These are phyloP conservation scores for Cephalopterus ornatus DNA, from an alignment of 2,113 vertebrate species.

Conservation along the genomic window DNA sequence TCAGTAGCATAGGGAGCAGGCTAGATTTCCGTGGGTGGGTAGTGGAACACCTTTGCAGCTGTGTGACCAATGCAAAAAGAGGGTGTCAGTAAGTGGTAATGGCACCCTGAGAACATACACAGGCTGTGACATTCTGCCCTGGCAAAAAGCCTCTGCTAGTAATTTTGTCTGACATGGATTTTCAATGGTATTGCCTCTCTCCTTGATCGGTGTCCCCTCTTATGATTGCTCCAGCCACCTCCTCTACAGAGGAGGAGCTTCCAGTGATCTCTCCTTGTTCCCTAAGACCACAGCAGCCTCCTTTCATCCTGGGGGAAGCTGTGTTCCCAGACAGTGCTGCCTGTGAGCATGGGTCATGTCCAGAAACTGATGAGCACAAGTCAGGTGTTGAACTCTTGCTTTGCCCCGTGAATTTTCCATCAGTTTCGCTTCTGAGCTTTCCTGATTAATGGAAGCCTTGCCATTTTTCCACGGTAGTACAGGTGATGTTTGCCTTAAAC, in stretches of 20 bases:
- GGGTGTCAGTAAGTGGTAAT: neutral
- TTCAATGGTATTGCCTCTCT: neutral
- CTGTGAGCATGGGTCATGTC: neutral
- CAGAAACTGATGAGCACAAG: conserved; percentile 37
- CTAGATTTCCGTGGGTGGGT: neutral
- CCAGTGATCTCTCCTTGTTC: neutral
- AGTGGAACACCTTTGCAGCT: too few relatives aligned
- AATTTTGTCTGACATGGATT: neutral
- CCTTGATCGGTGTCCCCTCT: conserved; percentile 6
- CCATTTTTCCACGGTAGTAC: neutral
- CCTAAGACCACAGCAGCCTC: neutral
- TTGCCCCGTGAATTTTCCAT: conserved; percentile 53
- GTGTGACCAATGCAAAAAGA: neutral
- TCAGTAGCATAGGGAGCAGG: neutral
- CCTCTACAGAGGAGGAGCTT: conserved; percentile 4
- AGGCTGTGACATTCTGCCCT: conserved; percentile 21
- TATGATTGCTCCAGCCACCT: neutral
- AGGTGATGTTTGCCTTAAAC: conserved; percentile 54
- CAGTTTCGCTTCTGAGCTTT: conserved; percentile 49
- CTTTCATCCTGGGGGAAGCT: neutral
- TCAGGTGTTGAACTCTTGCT: conserved; percentile 41
- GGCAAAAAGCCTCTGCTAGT: neutral
- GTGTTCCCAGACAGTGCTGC: neutral
- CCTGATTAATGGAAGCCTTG: conserved; percentile 55
- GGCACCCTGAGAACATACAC: neutral